A percentile compares a stretch with the other conserved stretches of the same genome.
These are phyloP conservation scores for Erynnis tages DNA, from an alignment of 2,888 invertebrate genomes.

Conservation along the genomic window DNA sequence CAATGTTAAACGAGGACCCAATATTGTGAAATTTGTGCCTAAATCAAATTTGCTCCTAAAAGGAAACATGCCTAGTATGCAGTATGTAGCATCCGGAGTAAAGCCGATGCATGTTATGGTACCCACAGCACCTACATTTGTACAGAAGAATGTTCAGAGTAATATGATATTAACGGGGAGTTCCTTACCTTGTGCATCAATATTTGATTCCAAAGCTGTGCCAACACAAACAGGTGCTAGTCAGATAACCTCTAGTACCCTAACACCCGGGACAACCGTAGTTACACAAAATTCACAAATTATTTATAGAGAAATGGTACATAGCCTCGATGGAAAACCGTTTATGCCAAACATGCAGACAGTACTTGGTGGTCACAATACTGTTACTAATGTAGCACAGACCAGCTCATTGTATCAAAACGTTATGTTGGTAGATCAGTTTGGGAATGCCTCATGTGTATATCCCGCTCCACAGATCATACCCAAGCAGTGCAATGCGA, in stretches of 20 bases:
- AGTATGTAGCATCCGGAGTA: slow-evolving; percentile 57
- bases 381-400: slow-evolving; percentile 62
- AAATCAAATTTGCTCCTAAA: slow-evolving; percentile 68
- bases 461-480: slow-evolving; percentile 63
- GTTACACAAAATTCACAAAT: slow-evolving; percentile 75
- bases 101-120: slow-evolving; percentile 67
- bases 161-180: slow-evolving; percentile 68
- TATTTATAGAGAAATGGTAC: slow-evolving; percentile 75
- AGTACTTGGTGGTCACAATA: slow-evolving; percentile 57
- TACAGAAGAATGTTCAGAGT: slow-evolving; percentile 72
- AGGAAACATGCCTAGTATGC: slow-evolving; percentile 59
- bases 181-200: slow-evolving; percentile 47
- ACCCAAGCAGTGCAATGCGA: slow-evolving; percentile 51
- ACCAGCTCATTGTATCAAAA: slow-evolving; percentile 71
- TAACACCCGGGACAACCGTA: slow-evolving; percentile 67
- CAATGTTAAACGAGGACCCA: slow-evolving; percentile 48
- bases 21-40: slow-evolving; percentile 60
- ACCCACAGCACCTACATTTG: slow-evolving; percentile 60
- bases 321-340: slow-evolving; percentile 68
- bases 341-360: slow-evolving; percentile 66
- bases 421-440: slow-evolving; percentile 74
- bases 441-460: slow-evolving; percentile 71
- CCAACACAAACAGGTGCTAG: slow-evolving; percentile 49
- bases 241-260: slow-evolving; percentile 59
- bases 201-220: slow-evolving; percentile 53